Evolutionary conservation across 1,140 invertebrate genomes (phyloP), one percentile per base, ranked within the genome.

Genomic region (Nasonia longicornis): DNA sequence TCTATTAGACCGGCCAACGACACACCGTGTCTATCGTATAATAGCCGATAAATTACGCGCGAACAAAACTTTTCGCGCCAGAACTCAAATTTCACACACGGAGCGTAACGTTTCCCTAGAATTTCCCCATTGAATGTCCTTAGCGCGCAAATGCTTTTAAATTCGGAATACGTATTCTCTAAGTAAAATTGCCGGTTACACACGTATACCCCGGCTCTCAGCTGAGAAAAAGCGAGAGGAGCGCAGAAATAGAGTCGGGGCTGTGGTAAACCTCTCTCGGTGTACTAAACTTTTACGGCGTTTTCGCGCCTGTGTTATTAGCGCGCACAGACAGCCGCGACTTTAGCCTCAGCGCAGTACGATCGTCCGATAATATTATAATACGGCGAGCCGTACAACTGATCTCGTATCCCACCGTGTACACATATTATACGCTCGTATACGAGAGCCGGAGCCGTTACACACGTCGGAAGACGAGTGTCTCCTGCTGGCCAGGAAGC

Each of bases 271-370:
- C 42, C 38, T 38, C 71, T 16, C 29, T 12, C 45, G 10, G 42
- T 12, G 10, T 45, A 26, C 8, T 67, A 67, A 67, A 67, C 2
- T 45, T 78, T 78, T 78, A 78, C 66, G 67, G 45, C 29, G 26
- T 58, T 58, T 71, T 78, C 22, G 67, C 48, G 45, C 67, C 45
- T 70, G 20, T 58, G 45, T 71, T 78, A 78, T 78, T 78, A 78
- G 26, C 48, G 10, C 29, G 26, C n/a, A 42, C 3, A 26, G 26
- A 26, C 22, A 66, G 29, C 67, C 12, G 69, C 0, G 64, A 67
- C 64, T 67, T 31, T 67, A 7, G 20, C 38, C 8, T 8, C 10
- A 10, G 69, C 35, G 69, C 26, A 52, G 22, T 71, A 71, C 35
- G 2, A 10, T 3, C 31, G 69, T n/a, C 38, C 74, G 2, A 38